A percentile compares a stretch with the other conserved stretches of the same genome.
phyloP scores from a whole-genome alignment of 2,888 invertebrate genomes.

The Ctena decussata region DNA sequence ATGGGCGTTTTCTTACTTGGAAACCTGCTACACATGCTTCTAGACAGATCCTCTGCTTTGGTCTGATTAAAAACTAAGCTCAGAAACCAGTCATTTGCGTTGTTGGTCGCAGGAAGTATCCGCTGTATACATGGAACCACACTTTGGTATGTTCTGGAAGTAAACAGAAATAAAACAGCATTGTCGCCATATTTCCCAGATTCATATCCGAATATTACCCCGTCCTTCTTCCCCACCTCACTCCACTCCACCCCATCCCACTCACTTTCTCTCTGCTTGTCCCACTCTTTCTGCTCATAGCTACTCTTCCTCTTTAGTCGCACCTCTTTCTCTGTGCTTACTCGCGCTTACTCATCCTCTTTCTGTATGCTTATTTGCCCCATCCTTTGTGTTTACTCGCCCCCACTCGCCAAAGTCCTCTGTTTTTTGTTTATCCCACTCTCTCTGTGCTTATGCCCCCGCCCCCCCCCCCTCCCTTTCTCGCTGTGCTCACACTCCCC shows the following conservation, averaged over 20 bases:
- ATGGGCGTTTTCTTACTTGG: constrained; percentile 22
- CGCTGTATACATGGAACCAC: constrained; percentile 50
- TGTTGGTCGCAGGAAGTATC: constrained; percentile 33
- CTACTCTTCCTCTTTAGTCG: too few species aligned
- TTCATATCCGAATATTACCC: background rate
- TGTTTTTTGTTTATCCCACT: too few species aligned
- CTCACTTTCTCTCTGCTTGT: background rate
- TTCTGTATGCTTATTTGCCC: too few species aligned
- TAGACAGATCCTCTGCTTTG: constrained; percentile 40
- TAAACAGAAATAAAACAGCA: background rate
- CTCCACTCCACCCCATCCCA: background rate
- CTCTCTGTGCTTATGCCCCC: too few species aligned
- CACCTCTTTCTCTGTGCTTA: too few species aligned
- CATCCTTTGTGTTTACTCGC: too few species aligned
- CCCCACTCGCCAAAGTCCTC: too few species aligned
- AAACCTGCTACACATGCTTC: constrained; percentile 48
- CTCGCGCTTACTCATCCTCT: too few species aligned
- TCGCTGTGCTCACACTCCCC: too few species aligned
- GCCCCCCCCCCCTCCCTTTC: too few species aligned
- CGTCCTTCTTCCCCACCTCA: background rate
- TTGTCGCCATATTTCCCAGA: background rate
- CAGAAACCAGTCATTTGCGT: constrained; percentile 53
- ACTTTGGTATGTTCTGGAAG: constrained; percentile 43
- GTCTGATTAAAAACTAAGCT: constrained; percentile 51
- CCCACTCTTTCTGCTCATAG: background rate